A percentile compares a stretch with the other conserved stretches of the same genome.
phyloP scores from a whole-genome alignment of 2,113 vertebrate genomes.

The Todiramphus chloris region DNA sequence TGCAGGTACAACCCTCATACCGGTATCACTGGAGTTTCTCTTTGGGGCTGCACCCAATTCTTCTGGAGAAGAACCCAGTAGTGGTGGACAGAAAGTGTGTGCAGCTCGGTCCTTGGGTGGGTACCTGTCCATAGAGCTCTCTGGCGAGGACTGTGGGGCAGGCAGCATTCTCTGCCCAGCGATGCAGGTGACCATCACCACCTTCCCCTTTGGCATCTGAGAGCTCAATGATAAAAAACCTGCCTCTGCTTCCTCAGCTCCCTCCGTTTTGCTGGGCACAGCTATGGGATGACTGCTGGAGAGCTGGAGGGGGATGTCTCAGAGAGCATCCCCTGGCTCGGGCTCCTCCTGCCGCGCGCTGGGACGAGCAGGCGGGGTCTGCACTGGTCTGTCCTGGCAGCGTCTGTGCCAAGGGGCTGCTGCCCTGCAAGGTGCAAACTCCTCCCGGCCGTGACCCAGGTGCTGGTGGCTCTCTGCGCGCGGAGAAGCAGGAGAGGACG shows the following conservation, averaged over 20 bases:
- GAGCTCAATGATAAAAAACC: neutral
- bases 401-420: neutral
- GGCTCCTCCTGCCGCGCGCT: rapidly evolving
- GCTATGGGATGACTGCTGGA: neutral
- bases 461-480: neutral
- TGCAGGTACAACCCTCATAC: neutral
- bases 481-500: neutral
- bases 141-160: neutral
- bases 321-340: neutral
- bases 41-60: neutral
- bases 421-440: neutral
- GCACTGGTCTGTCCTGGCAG: rapidly evolving
- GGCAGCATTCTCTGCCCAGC: neutral
- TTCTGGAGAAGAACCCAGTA: neutral
- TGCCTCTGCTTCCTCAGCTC: neutral
- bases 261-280: neutral
- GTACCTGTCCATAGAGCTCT: neutral
- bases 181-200: neutral
- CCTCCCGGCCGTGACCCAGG: neutral
- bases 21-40: neutral
- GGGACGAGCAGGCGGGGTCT: neutral
- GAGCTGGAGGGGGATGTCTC: neutral
- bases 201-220: neutral
- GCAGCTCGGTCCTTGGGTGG: neutral
- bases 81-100: neutral